Evolutionary conservation across 2,888 invertebrate genomes (phyloP).

Genomic region (Acrobasis consociella): DNA sequence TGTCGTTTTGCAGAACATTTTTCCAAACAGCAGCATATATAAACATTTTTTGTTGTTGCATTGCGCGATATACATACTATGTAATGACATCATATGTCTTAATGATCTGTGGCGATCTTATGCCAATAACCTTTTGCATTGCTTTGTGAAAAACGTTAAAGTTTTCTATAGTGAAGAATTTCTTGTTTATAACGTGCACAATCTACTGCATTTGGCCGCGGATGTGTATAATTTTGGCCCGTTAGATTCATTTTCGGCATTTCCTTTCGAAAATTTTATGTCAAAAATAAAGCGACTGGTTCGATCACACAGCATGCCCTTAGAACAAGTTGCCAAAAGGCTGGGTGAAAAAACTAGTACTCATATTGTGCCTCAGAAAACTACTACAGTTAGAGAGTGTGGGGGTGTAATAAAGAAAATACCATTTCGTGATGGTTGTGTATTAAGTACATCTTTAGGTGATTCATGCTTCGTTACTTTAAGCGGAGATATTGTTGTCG

Average conservation of each 20-base stretch:
- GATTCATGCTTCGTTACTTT: no score
- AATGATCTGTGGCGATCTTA: background rate
- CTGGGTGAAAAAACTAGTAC: no score
- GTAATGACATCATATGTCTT: background rate
- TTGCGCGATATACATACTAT: slow-evolving; percentile 1
- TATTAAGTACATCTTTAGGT: no score
- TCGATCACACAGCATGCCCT: background rate
- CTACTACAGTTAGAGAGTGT: no score
- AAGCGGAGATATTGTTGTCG: no score
- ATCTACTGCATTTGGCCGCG: background rate
- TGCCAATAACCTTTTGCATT: background rate
- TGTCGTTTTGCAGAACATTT: background rate
- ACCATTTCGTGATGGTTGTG: no score
- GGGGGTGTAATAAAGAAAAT: no score
- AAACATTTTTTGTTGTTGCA: background rate
- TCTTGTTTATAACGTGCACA: background rate
- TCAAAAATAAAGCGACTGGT: background rate
- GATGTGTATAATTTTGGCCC: background rate
- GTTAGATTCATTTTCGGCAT: background rate
- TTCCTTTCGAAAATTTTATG: slow-evolving; percentile 3
- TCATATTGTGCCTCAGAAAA: no score
- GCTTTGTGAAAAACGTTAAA: background rate
- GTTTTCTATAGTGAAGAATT: background rate
- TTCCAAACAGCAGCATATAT: background rate
- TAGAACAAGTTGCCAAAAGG: background rate